These are phyloP conservation scores for Notamacropus eugenii DNA, from an alignment of 2,797 vertebrate genomes.

Conservation along the genomic window DNA sequence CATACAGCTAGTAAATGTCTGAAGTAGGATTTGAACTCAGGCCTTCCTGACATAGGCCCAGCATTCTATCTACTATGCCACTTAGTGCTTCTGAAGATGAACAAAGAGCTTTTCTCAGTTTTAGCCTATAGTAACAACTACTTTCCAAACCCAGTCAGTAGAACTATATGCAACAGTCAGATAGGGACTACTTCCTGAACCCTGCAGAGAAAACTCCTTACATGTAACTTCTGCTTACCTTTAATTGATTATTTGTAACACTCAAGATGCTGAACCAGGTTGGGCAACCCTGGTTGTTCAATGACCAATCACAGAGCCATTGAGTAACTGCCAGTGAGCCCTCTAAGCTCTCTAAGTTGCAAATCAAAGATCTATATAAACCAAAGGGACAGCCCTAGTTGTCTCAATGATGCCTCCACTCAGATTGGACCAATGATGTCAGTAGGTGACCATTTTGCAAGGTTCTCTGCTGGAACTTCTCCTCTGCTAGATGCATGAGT, in stretches of 20 bases:
- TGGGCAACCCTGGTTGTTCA: not conserved
- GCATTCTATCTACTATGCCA: not conserved
- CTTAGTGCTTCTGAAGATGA: not conserved
- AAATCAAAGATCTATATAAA: not conserved
- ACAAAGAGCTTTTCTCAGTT: not conserved
- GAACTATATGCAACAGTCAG: not conserved
- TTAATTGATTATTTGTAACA: not conserved
- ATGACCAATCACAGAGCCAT: not conserved
- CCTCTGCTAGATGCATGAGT: not conserved
- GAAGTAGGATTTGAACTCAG: not conserved
- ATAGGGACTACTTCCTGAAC: not conserved
- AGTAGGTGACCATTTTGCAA: not conserved
- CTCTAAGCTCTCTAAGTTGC: not conserved
- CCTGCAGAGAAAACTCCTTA: not conserved
- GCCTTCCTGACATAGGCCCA: not conserved
- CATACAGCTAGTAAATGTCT: not conserved
- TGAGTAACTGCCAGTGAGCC: not conserved
- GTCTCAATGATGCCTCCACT: not conserved
- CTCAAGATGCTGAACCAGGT: not conserved
- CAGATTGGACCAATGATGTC: not conserved
- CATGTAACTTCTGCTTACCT: not conserved
- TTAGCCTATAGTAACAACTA: not conserved
- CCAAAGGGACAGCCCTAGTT: not conserved
- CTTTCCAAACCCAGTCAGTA: not conserved
- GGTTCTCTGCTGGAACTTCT: not conserved